Conservation (phyloP, 2,797 vertebrate species). For the Morelia viridis region DNA sequence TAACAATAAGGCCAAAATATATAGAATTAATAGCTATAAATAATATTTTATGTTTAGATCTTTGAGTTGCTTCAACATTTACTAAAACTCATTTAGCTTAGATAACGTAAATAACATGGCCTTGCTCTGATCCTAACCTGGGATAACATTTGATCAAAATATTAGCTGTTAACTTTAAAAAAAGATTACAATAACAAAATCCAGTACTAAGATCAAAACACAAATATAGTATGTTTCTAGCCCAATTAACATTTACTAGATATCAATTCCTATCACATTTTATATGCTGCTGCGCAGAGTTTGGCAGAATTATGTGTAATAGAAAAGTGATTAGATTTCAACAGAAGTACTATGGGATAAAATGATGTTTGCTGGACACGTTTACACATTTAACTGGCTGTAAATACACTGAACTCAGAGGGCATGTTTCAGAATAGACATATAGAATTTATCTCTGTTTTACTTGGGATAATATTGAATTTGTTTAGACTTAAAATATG, state of each 20-base stretch:
- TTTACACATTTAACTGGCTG: not conserved
- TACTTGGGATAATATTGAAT: conserved; percentile 56
- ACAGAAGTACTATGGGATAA: not conserved
- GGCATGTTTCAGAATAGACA: not conserved
- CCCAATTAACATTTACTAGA: not conserved
- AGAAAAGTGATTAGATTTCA: conserved; percentile 7
- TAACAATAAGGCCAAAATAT: not conserved
- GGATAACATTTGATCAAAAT: not conserved
- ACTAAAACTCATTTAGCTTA: not conserved
- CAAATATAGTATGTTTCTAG: not conserved
- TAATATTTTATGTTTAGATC: not conserved
- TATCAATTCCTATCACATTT: not conserved
- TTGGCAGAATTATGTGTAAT: not conserved
- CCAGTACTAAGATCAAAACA: not conserved
- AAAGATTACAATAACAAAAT: not conserved
- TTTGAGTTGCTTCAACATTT: not conserved
- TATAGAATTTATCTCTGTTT: conserved; percentile 12
- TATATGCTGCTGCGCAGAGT: not conserved
- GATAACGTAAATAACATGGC: not conserved
- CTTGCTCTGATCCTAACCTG: not conserved
- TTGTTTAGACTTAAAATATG: conserved; percentile 67
- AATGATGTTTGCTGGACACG: not conserved
- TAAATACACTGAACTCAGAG: not conserved
- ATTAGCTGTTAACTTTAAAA: not conserved
- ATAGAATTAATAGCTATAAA: not conserved